Conservation (phyloP, 2,113 vertebrate genomes). For the Illadopsis cleaveri region DNA sequence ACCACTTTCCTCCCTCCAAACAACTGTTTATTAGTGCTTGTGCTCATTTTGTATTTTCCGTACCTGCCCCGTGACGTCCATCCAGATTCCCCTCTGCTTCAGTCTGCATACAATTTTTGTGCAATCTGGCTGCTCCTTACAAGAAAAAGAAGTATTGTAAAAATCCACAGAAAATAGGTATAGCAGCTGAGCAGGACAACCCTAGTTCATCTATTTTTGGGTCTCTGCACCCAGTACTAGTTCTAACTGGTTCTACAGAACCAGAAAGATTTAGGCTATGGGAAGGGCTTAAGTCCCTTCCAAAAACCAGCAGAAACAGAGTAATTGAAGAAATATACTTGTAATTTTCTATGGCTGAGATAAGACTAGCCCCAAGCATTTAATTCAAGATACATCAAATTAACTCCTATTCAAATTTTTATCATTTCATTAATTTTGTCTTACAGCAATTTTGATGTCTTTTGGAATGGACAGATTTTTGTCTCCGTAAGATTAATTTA, state of each 20-base stretch:
- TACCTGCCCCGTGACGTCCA: rapidly evolving
- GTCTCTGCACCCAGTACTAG: background rate
- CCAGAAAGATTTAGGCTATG: background rate
- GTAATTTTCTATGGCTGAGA: background rate
- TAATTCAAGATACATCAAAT: background rate
- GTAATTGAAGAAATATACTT: background rate
- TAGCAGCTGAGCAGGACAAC: background rate
- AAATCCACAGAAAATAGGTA: background rate
- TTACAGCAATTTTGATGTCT: background rate
- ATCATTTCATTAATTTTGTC: background rate
- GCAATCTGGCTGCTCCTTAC: background rate
- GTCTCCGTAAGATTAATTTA: background rate
- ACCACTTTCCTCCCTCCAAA: rapidly evolving
- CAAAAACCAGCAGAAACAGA: background rate
- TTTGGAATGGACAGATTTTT: background rate
- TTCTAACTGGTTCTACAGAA: background rate
- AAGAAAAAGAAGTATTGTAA: background rate
- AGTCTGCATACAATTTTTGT: background rate
- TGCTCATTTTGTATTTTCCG: background rate
- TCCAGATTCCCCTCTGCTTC: background rate
- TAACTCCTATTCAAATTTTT: background rate
- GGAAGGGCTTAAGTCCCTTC: background rate
- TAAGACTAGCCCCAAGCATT: background rate
- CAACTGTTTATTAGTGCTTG: background rate
- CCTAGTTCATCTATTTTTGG: background rate